A percentile compares a stretch with the other conserved stretches of the same genome.
These are phyloP conservation scores for Sula dactylatra DNA, from an alignment of 2,113 vertebrate genomes.

Conservation along the genomic window DNA sequence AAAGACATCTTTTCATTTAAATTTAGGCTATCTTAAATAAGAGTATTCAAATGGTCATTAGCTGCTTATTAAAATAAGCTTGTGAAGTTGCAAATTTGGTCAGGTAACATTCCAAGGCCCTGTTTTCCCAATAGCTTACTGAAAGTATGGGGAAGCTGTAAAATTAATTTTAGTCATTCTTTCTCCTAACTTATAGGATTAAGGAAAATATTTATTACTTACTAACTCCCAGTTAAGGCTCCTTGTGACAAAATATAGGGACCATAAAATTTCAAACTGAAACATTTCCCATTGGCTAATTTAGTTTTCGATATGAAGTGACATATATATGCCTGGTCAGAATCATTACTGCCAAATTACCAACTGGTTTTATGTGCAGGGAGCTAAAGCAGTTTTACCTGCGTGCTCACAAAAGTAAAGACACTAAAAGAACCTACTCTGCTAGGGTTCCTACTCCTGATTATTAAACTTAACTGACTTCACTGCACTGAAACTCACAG, in stretches of 20 bases:
- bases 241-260: neutral
- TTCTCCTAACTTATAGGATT: constrained; percentile 4
- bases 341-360: constrained; percentile 14
- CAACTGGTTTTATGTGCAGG: neutral
- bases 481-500: neutral
- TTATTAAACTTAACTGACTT: neutral
- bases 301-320: neutral
- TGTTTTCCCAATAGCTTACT: neutral
- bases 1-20: neutral
- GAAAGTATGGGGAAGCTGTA: neutral
- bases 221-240: neutral
- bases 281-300: neutral
- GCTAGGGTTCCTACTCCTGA: neutral
- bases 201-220: constrained; percentile 26
- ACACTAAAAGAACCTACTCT: neutral
- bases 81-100: neutral
- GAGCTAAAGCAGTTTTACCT: neutral
- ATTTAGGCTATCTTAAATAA: neutral
- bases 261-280: neutral
- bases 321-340: neutral
- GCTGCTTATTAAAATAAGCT: neutral
- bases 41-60: neutral
- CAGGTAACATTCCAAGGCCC: neutral
- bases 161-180: constrained; percentile 7
- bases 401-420: neutral